phyloP scores from a whole-genome alignment of 1,140 invertebrate species.

The Caenorhabditis remanei region DNA sequence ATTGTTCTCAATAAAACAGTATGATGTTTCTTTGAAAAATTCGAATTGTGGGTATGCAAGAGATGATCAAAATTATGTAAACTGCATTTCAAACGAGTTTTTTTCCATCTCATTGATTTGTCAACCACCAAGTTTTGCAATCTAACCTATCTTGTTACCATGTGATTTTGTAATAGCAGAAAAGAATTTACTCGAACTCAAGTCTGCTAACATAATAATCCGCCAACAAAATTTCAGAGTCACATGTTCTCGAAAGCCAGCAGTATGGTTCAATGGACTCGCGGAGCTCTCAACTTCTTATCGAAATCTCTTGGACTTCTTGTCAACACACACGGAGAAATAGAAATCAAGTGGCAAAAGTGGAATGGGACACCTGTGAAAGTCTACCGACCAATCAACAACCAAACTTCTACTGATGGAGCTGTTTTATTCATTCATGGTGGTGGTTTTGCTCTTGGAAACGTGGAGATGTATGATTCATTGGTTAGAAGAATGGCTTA shows the following conservation, averaged over 20 bases:
- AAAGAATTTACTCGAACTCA: no score
- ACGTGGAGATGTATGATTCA: constrained; percentile 61
- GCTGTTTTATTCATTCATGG: constrained; percentile 76
- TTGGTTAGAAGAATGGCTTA: constrained; percentile 59
- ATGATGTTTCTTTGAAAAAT: background rate
- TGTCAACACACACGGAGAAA: background rate
- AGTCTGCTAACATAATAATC: background rate
- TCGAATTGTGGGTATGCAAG: background rate
- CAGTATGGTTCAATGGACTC: constrained; percentile 63
- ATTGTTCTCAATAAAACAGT: background rate
- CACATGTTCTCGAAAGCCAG: constrained; percentile 33
- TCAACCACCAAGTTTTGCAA: no score
- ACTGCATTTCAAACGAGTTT: background rate
- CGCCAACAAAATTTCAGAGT: background rate
- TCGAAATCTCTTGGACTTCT: constrained; percentile 8
- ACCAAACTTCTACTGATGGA: constrained; percentile 64
- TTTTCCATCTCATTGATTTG: no score
- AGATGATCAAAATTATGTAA: background rate
- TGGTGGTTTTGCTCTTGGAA: constrained; percentile 70
- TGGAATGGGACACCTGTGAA: constrained; percentile 56
- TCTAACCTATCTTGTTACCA: no score
- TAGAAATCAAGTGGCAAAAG: background rate
- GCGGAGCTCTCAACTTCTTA: constrained; percentile 44
- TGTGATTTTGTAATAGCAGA: no score
- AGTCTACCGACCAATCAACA: constrained; percentile 69